Evolutionary conservation across 2,888 invertebrate genomes (phyloP), one percentile per base, ranked within the genome.

Genomic region (Caenorhabditis becei): DNA sequence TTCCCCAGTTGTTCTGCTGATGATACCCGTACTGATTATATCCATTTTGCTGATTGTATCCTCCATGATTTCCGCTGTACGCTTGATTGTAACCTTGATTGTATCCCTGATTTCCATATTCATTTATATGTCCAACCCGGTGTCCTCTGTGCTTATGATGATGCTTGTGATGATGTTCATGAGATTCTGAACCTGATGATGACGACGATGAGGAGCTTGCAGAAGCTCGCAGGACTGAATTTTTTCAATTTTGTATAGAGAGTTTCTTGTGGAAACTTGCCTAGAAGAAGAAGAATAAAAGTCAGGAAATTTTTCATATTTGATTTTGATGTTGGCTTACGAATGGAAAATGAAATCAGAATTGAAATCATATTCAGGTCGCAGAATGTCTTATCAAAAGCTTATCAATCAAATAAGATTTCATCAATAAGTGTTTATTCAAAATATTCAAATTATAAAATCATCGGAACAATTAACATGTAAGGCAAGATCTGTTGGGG

Each of bases 391-490:
- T 32, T 32, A 7, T 32, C 32, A 32, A 4, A 4, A 4, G 32
- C 32, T 32, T 32, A 32, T 32, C 32, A 32, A 32, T 7, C 10
- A 7, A 10, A 32, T 32, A 7, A 32, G 32, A 32, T 32, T n/a
- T n/a, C n/a, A n/a, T n/a, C n/a, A n/a, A n/a, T n/a, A n/a, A n/a
- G n/a, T 32, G 14, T 41, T 53, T 54, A 62, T 24, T 41, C 20
- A 62, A 20, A 71, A 23, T 71, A 44, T 74, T 74, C 44, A 74
- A 66, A 51, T 20, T 4, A 32, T 32, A 24, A 53, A 66, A 66
- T 74, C 74, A 74, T 66, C 74, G 74, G 74, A 74, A 66, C 24
- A 74, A 51, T 47, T 18, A 72, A 74, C 58, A 74, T 20, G 54
- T 74, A 66, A 41, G 74, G 74, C 74, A 74, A 74, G 74, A 74